Conservation (phyloP, 1,140 invertebrate genomes). For the Globodera ellingtonae region DNA sequence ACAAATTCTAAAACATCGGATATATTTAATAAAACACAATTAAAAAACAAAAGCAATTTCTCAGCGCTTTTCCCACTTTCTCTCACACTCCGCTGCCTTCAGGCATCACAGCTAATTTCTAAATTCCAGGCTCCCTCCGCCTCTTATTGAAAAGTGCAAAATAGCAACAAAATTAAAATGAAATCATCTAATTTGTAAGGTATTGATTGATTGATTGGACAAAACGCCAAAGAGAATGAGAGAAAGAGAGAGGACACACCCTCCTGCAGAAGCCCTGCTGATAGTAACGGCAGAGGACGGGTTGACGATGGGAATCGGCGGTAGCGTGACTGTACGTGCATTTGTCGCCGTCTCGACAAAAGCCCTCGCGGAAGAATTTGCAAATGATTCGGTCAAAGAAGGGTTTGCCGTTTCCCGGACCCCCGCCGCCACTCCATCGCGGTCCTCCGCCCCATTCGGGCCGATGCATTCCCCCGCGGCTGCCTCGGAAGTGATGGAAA, state of each 20-base stretch:
- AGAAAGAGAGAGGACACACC: constrained; percentile 19
- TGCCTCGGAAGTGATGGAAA: background rate
- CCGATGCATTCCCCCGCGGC: background rate
- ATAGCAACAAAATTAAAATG: too few species aligned
- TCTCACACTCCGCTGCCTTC: too few species aligned
- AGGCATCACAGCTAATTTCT: too few species aligned
- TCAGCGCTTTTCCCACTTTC: background rate
- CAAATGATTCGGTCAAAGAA: constrained; percentile 56
- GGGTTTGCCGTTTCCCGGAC: constrained; percentile 25
- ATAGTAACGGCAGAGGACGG: constrained; percentile 61
- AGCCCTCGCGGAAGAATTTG: constrained; percentile 65
- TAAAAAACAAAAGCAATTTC: background rate
- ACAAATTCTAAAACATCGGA: constrained; percentile 23
- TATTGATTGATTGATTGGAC: background rate
- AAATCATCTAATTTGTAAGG: background rate
- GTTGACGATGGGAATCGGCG: constrained; percentile 53
- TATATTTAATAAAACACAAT: background rate
- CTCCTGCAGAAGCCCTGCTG: constrained; percentile 61
- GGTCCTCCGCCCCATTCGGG: constrained; percentile 11
- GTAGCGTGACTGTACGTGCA: constrained; percentile 61
- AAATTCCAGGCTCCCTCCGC: too few species aligned
- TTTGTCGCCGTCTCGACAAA: constrained; percentile 61
- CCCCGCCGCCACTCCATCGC: constrained; percentile 11
- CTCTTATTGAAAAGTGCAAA: too few species aligned
- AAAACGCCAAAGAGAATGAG: background rate